Evolutionary conservation across 2,797 vertebrate species (phyloP), one percentile per base, ranked within the genome.

Genomic region (Peromyscus aztecus): DNA sequence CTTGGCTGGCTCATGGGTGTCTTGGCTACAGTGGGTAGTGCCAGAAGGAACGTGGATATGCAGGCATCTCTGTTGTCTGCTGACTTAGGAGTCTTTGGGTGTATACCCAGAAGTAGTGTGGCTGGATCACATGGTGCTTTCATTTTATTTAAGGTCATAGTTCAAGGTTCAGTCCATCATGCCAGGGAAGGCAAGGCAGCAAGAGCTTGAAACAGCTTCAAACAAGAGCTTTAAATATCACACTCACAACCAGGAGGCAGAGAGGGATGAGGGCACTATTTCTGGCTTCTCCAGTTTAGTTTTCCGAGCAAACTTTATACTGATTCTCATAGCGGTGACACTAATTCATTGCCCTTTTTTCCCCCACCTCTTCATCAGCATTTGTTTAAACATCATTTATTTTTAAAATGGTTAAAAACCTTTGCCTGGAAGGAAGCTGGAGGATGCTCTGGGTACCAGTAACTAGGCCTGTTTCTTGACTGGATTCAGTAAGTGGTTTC

Each of bases 351-450:
- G 29, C 17, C 40, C 6, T 43, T 43, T 43, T 43, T 43, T 6
- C 34, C 19, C 49, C 27, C 46, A 55, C 55, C 55, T 89, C 14
- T 71, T 89, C 7, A 55, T 10, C 87, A 89, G 49, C 87, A 61
- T 76, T 59, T 46, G 29, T 76, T 43, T 34, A 55, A 34, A 24
- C 87, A 61, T 37, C 65, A 87, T 55, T n/a, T 73, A 69, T 73
- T 73, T 88, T 88, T 46, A 80, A 69, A 90, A 29, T n/a, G 34
- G n/a, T 29, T 78, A 52, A 67, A 80, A 52, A 81, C 63, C 49
- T 93, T 84, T 71, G 77, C 86, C 69, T 89, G 37, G 75, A 92
- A 95, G 65, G 73, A 81, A 71, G 40, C 3, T 6, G 13, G 81
- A 85, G 81, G 85, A 29, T 49, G 65, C 46, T 85, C 27, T 59